These are phyloP conservation scores for Brachystomella parvula DNA, from an alignment of 1,140 invertebrate species.

Conservation along the genomic window DNA sequence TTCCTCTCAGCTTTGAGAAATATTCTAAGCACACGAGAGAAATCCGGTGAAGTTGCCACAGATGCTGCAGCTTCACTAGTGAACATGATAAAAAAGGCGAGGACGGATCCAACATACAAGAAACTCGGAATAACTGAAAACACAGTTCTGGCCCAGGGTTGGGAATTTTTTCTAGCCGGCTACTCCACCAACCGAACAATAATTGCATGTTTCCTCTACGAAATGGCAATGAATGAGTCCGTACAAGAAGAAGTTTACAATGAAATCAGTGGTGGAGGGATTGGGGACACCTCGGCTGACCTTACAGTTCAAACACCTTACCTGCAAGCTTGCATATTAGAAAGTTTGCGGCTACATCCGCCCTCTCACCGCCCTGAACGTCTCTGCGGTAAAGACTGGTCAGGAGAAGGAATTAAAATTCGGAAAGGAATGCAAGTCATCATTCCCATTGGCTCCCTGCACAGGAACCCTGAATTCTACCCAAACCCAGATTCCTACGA, in stretches of 20 bases:
- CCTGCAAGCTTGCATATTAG: conserved; percentile 24
- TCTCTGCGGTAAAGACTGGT: conserved; percentile 12
- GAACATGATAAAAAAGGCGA: conserved; percentile 11
- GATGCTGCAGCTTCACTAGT: conserved; percentile 23
- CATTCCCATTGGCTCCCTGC: neutral
- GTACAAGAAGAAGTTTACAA: conserved; percentile 63
- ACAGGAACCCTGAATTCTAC: neutral
- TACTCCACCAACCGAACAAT: conserved; percentile 15
- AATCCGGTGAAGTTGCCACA: neutral
- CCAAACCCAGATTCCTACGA: neutral
- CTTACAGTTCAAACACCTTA: conserved; percentile 22
- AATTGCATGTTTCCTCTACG: conserved; percentile 43
- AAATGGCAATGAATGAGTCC: conserved; percentile 53
- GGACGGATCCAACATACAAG: conserved; percentile 26
- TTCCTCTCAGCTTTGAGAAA: neutral
- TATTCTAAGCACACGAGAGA: neutral
- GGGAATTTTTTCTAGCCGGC: conserved; percentile 22
- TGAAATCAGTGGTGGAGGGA: conserved; percentile 52
- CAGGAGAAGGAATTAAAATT: conserved; percentile 10
- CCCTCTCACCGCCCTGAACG: conserved; percentile 10
- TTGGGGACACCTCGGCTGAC: neutral
- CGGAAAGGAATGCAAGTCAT: conserved; percentile 16
- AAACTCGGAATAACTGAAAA: conserved; percentile 11
- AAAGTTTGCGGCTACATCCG: conserved; percentile 19
- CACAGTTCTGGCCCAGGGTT: conserved; percentile 21